A percentile compares a stretch with the other conserved stretches of the same genome.
These are phyloP conservation scores for Zoanthus solanderi DNA, from an alignment of 92 coral and sea anemone genomes.

Conservation along the genomic window DNA sequence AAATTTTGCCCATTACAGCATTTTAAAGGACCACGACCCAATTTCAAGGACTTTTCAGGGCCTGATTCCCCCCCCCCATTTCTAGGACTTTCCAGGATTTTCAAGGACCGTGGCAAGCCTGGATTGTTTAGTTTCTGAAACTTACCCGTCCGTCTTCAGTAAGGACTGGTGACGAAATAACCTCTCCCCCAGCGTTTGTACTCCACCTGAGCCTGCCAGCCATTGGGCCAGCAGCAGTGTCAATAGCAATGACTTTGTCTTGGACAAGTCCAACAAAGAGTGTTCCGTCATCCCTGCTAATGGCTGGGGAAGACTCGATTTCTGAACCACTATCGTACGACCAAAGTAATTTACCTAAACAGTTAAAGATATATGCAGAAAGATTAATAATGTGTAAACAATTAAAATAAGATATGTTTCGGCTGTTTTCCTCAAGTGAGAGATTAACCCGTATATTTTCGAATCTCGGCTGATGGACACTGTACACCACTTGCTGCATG, in stretches of 20 bases:
- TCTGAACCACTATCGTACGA: conserved; percentile 81
- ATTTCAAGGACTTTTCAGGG: too few relatives aligned
- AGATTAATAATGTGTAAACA: too few relatives aligned
- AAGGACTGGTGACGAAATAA: conserved; percentile 83
- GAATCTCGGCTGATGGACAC: too few relatives aligned
- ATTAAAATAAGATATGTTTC: not conserved
- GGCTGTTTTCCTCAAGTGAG: too few relatives aligned
- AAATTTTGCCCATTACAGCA: too few relatives aligned
- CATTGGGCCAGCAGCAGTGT: conserved; percentile 80
- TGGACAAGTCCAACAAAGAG: conserved; percentile 79
- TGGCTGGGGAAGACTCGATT: conserved; percentile 82
- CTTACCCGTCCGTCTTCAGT: conserved; percentile 87
- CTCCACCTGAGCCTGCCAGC: conserved; percentile 84
- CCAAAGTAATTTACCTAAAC: conserved; percentile 64
- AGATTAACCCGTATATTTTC: too few relatives aligned
- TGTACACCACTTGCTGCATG: too few relatives aligned
- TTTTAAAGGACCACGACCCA: too few relatives aligned
- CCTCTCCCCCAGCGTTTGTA: conserved; percentile 82
- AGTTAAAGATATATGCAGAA: not conserved
- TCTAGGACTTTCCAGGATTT: too few relatives aligned
- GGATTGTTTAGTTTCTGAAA: not conserved
- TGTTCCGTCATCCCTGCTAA: conserved; percentile 79
- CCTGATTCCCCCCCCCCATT: too few relatives aligned
- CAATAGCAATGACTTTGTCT: conserved; percentile 74
- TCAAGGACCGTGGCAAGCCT: too few relatives aligned